A percentile compares a stretch with the other conserved stretches of the same genome.
Conservation (phyloP, 1,140 invertebrate genomes). For the Zaprionus inermis region DNA sequence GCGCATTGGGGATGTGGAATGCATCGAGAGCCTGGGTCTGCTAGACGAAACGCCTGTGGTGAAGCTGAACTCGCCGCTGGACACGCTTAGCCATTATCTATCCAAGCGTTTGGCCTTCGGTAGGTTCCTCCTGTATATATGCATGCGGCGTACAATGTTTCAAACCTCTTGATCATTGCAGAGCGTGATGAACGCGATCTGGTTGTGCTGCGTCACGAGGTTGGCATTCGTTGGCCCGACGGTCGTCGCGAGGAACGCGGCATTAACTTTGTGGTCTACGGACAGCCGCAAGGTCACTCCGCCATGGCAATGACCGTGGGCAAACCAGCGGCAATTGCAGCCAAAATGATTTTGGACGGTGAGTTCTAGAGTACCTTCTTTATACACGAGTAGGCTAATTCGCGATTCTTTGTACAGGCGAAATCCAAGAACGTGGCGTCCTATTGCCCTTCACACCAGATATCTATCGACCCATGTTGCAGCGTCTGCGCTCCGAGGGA, state of each 20-base stretch:
- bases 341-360: constrained; percentile 98
- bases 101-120: constrained; percentile 93
- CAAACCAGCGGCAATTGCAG: constrained; percentile 97
- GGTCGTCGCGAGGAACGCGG: constrained; percentile 92
- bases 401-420: constrained; percentile 87
- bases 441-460: constrained; percentile 94
- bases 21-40: constrained; percentile 94
- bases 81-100: constrained; percentile 96
- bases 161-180: constrained; percentile 42
- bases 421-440: constrained; percentile 97
- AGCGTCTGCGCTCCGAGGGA: constrained; percentile 93
- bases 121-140: constrained; percentile 78
- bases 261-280: constrained; percentile 97
- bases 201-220: constrained; percentile 96
- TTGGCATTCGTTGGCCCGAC: constrained; percentile 96
- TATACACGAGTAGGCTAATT: not conserved
- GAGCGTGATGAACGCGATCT: constrained; percentile 94
- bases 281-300: constrained; percentile 93
- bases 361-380: constrained; percentile 84
- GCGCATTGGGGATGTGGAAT: constrained; percentile 89
- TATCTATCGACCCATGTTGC: constrained; percentile 96
- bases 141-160: not conserved
- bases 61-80: constrained; percentile 94
- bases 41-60: constrained; percentile 92
- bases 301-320: constrained; percentile 99